A percentile compares a stretch with the other conserved stretches of the same genome.
Conservation (phyloP, 2,113 vertebrate species). For the Coregonus clupeaformis region DNA sequence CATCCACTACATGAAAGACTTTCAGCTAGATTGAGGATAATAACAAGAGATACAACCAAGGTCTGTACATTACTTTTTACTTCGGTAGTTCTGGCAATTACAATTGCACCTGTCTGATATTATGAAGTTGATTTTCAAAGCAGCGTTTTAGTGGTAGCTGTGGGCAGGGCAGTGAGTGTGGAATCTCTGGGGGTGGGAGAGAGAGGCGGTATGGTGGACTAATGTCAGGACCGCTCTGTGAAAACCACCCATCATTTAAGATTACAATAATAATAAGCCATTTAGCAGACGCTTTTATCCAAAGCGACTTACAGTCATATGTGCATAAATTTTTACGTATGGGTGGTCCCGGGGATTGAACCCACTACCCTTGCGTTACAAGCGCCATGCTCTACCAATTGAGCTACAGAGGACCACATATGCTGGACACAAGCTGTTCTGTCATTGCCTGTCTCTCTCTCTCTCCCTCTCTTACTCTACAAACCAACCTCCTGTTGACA, state of each 20-base stretch:
- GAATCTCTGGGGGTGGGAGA: not conserved
- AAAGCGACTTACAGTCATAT: too few relatives aligned
- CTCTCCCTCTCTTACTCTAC: not conserved
- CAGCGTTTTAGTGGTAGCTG: too few relatives aligned
- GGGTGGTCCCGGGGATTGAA: too few relatives aligned
- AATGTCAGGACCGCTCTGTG: not conserved
- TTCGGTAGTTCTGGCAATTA: slow-evolving; percentile 55
- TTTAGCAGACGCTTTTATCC: too few relatives aligned
- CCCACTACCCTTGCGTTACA: too few relatives aligned
- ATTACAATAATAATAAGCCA: too few relatives aligned
- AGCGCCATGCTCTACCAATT: too few relatives aligned
- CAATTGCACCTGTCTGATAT: slow-evolving; percentile 53
- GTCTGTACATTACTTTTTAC: slow-evolving; percentile 34
- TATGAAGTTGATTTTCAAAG: slow-evolving; percentile 23
- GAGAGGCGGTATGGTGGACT: not conserved
- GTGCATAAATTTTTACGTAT: too few relatives aligned
- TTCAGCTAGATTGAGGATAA: slow-evolving; percentile 29
- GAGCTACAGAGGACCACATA: too few relatives aligned
- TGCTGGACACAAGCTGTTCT: not conserved
- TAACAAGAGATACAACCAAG: not conserved
- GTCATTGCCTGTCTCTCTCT: not conserved
- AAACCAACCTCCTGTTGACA: slow-evolving; percentile 11
- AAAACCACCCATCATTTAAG: not conserved
- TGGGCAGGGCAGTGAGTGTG: slow-evolving; percentile 1
- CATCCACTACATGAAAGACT: slow-evolving; percentile 21